Evolutionary conservation across 2,797 vertebrate genomes (phyloP), one percentile per base, ranked within the genome.

Genomic region (Helicolenus hilgendorfi): DNA sequence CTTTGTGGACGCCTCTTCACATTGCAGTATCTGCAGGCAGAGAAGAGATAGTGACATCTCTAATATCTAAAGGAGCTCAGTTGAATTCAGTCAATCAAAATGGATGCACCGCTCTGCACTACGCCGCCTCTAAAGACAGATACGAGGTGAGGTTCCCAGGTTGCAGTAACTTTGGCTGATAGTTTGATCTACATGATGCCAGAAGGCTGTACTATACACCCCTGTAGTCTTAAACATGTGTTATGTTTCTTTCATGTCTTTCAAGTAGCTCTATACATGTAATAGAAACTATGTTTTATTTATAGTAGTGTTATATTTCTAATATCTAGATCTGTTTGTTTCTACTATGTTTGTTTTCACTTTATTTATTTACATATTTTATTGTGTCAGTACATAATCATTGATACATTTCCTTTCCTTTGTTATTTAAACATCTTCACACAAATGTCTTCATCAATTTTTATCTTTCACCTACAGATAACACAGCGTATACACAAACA

Each of bases 1-100:
- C 98, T 41, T 97, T 96, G 0, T 99, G 99, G 99, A 98, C 98
- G 36, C 98, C 99, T 68, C 96, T 99, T 86, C 99, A 99, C 91
- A 99, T 99, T 24, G 98, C 99, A 3, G 98, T 98, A 3, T 99
- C 99, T 1, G 99, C 99, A 33, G 99, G 99, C 70, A 98, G 98
- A 41, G 98, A 99, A 83, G 98, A 98, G 56, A 99, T 99, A 18
- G 99, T 99, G 63, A 97, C 92, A 86, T 97, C 97, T 15, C 96
- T 99, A 26, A 98, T 99, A 82, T 94, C 94, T 33, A 98, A 95
- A 96, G 98, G 98, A 72, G 99, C 98, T 72, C 98, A 98, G 29
- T 94, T 99, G 49, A 99, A 99, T 18, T 97, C 97, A 10, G 95
- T 98, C 35, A 99, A 99, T 93, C 98, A 99, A 77, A 99, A 99